Evolutionary conservation across 2,113 vertebrate species (phyloP).

Genomic region (Fulmarus glacialis): DNA sequence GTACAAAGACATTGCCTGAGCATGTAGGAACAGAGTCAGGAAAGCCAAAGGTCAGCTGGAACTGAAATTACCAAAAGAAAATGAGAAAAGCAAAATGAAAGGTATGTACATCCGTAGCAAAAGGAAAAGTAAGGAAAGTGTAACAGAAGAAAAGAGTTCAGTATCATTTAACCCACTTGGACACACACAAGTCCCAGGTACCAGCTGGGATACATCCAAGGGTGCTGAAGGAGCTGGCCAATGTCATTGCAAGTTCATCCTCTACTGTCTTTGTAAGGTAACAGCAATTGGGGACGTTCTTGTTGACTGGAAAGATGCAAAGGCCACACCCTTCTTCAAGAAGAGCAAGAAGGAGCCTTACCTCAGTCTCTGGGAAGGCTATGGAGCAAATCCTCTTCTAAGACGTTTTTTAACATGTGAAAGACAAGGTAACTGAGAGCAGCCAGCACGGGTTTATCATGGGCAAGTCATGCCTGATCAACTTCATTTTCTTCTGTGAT

Average conservation of each 20-base stretch:
- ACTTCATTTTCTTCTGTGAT: neutral
- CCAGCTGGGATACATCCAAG: neutral
- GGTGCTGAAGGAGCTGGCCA: neutral
- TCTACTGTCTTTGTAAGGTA: neutral
- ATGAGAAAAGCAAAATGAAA: neutral
- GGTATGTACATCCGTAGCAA: neutral
- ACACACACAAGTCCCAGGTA: neutral
- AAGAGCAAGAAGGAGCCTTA: neutral
- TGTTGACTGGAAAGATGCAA: neutral
- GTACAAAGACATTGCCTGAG: neutral
- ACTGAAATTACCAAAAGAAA: neutral
- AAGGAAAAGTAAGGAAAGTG: neutral
- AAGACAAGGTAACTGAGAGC: neutral
- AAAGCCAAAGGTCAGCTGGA: neutral
- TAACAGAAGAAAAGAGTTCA: neutral
- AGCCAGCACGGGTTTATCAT: neutral
- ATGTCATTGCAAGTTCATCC: neutral
- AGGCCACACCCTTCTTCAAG: neutral
- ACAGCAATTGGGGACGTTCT: neutral
- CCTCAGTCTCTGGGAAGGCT: neutral
- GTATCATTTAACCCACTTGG: neutral
- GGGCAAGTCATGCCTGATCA: neutral
- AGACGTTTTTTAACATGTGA: neutral
- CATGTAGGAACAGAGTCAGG: neutral
- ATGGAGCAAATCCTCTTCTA: neutral